Evolutionary conservation across 2,797 vertebrate species (phyloP).

Genomic region (Chloroceryle amazona): DNA sequence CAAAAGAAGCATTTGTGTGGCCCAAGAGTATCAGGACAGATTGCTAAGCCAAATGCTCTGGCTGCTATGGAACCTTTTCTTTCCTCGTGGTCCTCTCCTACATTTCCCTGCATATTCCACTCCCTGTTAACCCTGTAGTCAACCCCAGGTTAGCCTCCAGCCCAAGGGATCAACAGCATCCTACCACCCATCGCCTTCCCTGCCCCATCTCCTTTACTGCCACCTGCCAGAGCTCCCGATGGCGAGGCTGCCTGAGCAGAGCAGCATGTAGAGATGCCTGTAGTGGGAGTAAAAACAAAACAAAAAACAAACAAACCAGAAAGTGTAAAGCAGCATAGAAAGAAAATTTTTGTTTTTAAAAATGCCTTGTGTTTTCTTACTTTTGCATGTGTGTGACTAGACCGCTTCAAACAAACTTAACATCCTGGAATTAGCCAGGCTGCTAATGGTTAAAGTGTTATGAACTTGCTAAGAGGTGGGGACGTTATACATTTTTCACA

Average conservation of each 20-base stretch:
- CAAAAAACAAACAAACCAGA: neutral
- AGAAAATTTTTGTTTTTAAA: neutral
- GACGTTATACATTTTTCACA: constrained; percentile 25
- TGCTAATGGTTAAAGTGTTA: constrained; percentile 36
- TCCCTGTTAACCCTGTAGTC: neutral
- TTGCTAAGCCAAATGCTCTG: neutral
- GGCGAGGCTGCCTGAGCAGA: neutral
- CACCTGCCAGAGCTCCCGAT: neutral
- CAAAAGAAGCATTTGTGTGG: constrained; percentile 22
- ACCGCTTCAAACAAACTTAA: neutral
- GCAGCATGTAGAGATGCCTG: neutral
- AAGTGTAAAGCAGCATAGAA: neutral
- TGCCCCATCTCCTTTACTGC: neutral
- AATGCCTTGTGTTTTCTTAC: neutral
- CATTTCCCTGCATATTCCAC: neutral
- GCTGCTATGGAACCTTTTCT: constrained; percentile 4
- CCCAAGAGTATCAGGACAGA: neutral
- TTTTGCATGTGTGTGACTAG: neutral
- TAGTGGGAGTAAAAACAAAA: neutral
- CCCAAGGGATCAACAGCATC: rapidly evolving
- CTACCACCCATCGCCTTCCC: neutral
- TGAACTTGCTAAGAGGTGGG: constrained; percentile 22
- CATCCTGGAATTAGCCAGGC: neutral
- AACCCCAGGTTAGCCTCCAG: neutral
- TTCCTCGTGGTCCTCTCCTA: neutral